Evolutionary conservation across 2,888 invertebrate genomes (phyloP), one percentile per base, ranked within the genome.

Genomic region (Microchrysa polita): DNA sequence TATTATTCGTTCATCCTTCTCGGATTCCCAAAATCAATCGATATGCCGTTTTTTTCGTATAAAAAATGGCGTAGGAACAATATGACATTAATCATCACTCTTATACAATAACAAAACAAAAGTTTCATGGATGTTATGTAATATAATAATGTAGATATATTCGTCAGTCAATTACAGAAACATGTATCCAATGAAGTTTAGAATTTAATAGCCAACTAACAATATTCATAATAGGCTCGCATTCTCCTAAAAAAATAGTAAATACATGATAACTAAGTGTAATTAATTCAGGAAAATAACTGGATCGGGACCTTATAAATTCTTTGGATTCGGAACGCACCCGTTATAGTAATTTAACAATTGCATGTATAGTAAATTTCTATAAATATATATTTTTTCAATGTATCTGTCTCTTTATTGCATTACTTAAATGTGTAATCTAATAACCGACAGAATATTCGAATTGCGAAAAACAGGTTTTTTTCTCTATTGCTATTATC

Each of bases 271-370:
- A 48, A 48, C 14, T 48, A n/a, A 12, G 4, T 48, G 12, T 18
- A 40, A 14, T 61, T 34, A 12, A 27, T 60, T 20, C 27, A 1
- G 20, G 5, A 34, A 18, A 16, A 12, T 9, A 55, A 55, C 9
- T 18, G 16, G 61, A 27, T 40, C n/a, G 16, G 52, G 14, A 53
- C 53, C 53, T 34, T 23, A 57, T 69, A 69, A 69, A 69, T 69
- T 69, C 69, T 69, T 69, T 69, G 69, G 69, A 69, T 55, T 69
- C 57, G 57, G 40, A 69, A 55, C 69, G 55, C 69, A 69, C 69
- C 55, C 57, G 55, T 55, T 69, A 55, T 18, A 12, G 40, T 67
- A 55, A 57, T 40, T 42, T 69, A 57, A 69, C 52, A 48, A 20
- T 44, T 63, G 44, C 10, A 18, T 42, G 16, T n/a, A n/a, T 53